Base-by-base conservation (phyloP, 2,888 invertebrate genomes). In the Heliconius sara region DNA sequence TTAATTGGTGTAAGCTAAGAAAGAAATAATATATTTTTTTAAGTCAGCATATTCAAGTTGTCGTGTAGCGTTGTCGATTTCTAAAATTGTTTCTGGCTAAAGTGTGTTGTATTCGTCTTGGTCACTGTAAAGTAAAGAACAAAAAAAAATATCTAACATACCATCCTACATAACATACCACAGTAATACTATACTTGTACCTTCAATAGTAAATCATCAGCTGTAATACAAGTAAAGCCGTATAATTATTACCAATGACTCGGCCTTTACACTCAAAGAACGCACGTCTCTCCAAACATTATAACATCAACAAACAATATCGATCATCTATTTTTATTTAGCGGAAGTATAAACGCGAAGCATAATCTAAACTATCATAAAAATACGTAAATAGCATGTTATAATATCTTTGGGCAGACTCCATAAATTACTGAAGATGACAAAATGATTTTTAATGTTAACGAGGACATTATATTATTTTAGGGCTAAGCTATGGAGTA, bases 401-500 rank as follows among this genome's bases (percentile, higher is more conserved):
- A 86, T 90, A 91, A 90, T 91, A 87, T 86, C 86, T 85, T 88
- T 88, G 89, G 91, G 89, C 89, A 80, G 81, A 87, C 84, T 83
- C 85, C 88, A 91, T 94, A 94, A 94, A 93, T 94, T 90, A 91
- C 86, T 87, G 85, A 89, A 89, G 91, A 90, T 93, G 94, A 95
- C 94, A 95, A 94, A 95, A 92, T 91, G 91, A 89, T 92, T 90
- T 93, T 93, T 93, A 94, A 94, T 93, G 91, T 89, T 87, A 89
- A 90, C 34, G 73, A 60, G 90, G 88, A 87, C 87, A 89, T 91
- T 88, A 89, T 89, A 89, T 93, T 91, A 92, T 92, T 91, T 94
- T 91, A 85, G 89, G 85, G 85, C 87, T 87, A 87, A 91, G 90
- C 87, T 88, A 89, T 87, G 85, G 89, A 90, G 90, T 89, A 90